A percentile compares a stretch with the other conserved stretches of the same genome.
Conservation (phyloP, 1,140 invertebrate genomes). For the Pachyrhynchus sulphureomaculatus region DNA sequence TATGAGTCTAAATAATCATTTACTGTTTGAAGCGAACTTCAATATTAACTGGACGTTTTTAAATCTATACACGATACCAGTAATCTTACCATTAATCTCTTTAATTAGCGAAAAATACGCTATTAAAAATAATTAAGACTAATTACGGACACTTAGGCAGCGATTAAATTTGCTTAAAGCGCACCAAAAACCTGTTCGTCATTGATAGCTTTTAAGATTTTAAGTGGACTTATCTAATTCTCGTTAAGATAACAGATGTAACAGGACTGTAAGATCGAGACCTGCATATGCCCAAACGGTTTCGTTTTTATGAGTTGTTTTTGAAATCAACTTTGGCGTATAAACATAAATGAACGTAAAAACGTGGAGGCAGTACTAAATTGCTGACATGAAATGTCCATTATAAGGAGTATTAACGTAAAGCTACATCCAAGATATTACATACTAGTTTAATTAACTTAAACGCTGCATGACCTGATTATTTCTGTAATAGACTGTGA, state of each 20-base stretch:
- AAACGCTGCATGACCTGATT: too few relatives aligned
- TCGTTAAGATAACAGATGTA: conserved; percentile 9
- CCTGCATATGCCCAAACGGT: too few relatives aligned
- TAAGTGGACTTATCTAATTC: conserved; percentile 18
- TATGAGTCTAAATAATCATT: neutral
- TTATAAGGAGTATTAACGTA: too few relatives aligned
- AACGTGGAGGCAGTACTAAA: too few relatives aligned
- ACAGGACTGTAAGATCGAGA: too few relatives aligned
- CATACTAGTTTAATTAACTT: too few relatives aligned
- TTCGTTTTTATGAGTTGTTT: too few relatives aligned
- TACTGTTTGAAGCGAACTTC: neutral
- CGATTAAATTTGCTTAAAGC: conserved; percentile 32
- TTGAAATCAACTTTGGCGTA: too few relatives aligned
- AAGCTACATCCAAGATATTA: too few relatives aligned
- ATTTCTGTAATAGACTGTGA: too few relatives aligned
- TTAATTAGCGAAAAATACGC: conserved; percentile 32
- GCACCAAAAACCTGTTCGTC: conserved; percentile 14
- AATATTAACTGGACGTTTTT: conserved; percentile 8
- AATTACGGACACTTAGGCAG: conserved; percentile 27
- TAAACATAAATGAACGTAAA: too few relatives aligned
- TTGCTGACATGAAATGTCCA: too few relatives aligned
- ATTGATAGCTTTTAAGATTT: conserved; percentile 24
- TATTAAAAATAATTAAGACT: conserved; percentile 37
- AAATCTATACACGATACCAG: conserved; percentile 19
- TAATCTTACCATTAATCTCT: conserved; percentile 24